Evolutionary conservation across 2,113 vertebrate species (phyloP).

Genomic region (Notarius lentiginosus): DNA sequence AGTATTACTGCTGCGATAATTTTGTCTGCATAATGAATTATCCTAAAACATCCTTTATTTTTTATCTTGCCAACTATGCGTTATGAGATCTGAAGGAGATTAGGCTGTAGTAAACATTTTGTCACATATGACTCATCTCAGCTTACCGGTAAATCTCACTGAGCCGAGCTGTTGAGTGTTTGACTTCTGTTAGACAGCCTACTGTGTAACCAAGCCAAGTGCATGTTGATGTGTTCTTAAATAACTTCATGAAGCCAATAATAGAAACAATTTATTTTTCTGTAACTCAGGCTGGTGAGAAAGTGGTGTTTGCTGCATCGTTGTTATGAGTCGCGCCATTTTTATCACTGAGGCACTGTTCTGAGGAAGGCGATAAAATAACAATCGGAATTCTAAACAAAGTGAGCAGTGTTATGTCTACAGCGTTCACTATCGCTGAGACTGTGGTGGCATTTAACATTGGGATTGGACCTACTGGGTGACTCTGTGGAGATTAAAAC

Average conservation of each 20-base stretch:
- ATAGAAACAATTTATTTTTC: conserved; percentile 20
- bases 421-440: neutral
- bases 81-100: conserved; percentile 15
- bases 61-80: conserved; percentile 7
- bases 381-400: conserved; percentile 44
- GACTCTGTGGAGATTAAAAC: neutral
- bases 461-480: conserved; percentile 26
- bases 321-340: conserved; percentile 20
- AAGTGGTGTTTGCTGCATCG: neutral
- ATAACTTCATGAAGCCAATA: neutral
- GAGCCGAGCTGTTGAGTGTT: conserved; percentile 13
- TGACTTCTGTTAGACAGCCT: neutral
- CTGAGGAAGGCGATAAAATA: conserved; percentile 40
- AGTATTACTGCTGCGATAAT: neutral
- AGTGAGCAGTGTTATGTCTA: conserved; percentile 46
- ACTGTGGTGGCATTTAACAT: conserved; percentile 37
- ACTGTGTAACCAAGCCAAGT: neutral
- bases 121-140: neutral
- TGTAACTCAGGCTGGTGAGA: neutral
- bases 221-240: conserved; percentile 13
- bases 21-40: neutral
- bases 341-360: conserved; percentile 16
- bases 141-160: conserved; percentile 19
- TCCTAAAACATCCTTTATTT: conserved; percentile 6
- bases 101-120: conserved; percentile 32